Base-by-base conservation (phyloP, 2,797 vertebrate genomes). In the Gambelia wislizenii region DNA sequence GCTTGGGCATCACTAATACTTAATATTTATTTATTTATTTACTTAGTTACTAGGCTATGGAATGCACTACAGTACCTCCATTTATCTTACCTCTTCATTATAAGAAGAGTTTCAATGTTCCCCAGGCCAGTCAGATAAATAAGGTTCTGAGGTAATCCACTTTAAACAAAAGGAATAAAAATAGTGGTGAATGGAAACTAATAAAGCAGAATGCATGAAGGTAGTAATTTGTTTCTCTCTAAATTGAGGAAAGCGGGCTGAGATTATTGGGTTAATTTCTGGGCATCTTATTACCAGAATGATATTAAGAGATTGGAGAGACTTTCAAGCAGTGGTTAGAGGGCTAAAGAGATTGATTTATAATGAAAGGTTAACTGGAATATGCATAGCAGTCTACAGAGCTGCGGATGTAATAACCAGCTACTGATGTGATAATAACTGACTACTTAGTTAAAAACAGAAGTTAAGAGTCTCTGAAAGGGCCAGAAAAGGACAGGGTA, bases 391-490 rank as follows among this genome's bases (percentile, higher is more conserved):
- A 2, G 9, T 93, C 64, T 64, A 59, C 47, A 76, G 83, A 88
- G 81, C 84, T 82, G 78, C 70, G 47, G 89, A 76, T 76, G 56
- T 89, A 89, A 89, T 86, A 82, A 89, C 89, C 78, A 89, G 89
- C 89, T 86, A 76, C 89, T 86, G 84, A 89, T 89, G 84, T 89
- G 89, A 89, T 89, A 89, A 89, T 86, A 89, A 86, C 78, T 67
- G 89, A 86, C 89, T 89, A 75, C 78, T 89, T 89, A 89, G 89
- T 89, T 86, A 89, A 86, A 89, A 81, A 86, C 89, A 89, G 89
- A 89, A 80, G 56, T 76, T 75, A 67, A 54, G 78, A 75, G 84
- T 75, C 56, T 82, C 70, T 90, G 89, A 84, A 91, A 91, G 2
- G 2, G 84, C 0, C 0, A 78, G 77, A 42, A 30, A 93, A 92